Evolutionary conservation across 2,888 invertebrate genomes (phyloP), one percentile per base, ranked within the genome.

Genomic region (Elaeidobius kamerunicus): DNA sequence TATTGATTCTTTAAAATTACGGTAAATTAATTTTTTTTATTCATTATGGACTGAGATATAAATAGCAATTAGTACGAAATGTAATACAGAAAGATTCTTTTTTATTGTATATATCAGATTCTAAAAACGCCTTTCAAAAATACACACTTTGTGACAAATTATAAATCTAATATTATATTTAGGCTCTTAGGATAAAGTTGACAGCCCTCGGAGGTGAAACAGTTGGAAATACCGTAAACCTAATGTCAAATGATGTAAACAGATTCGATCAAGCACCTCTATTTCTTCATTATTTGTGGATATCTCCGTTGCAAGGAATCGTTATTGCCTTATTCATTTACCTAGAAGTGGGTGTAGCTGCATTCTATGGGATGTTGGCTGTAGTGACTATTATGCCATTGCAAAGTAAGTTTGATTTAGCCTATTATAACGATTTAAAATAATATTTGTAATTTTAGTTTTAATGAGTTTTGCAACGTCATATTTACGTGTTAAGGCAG

Each of bases 161-260:
- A 11, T 17, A 16, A 3, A 15, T 2, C 23, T 35, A 12, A 9
- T 36, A 38, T 45, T 35, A 16, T 62, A 3, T 68, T 51, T 69
- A 90, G 88, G 75, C 88, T 1, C 72, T 92, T 36, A 80, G 82
- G 28, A 75, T 91, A 56, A 88, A 85, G 64, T 84, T 86, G 68
- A 79, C 80, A 2, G 82, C 89, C 0, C 65, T 91, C 16, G 83
- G 84, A 0, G 81, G 83, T 61, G 82, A 84, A 1, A 84, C 85
- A 1, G 69, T 77, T 12, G 80, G 80, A 2, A 78, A 78, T 63
- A 76, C 77, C 39, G 82, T 86, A 5, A 86, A 86, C 70, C 72
- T 87, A n/a, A 72, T 88, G 66, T 84, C 86, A 6, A 88, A 87
- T 63, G 88, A 89, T 68, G 86, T 87, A 9, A 83, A 80, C 61